These are phyloP conservation scores for Pipistrellus kuhlii DNA, from an alignment of 2,797 vertebrate genomes.

Conservation along the genomic window DNA sequence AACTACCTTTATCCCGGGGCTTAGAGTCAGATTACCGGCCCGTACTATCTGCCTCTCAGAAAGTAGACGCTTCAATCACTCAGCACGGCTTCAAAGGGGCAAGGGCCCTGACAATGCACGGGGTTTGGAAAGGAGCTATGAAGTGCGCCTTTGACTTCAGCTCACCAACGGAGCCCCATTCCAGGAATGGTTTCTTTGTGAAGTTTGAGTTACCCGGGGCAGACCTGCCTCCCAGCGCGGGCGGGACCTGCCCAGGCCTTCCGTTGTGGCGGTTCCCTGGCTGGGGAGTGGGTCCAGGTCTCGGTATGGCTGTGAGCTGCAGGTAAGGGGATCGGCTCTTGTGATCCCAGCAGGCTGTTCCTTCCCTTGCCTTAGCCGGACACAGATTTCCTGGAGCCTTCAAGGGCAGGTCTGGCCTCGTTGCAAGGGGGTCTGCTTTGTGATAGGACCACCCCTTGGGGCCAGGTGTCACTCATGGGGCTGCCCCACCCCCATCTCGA, in stretches of 20 bases:
- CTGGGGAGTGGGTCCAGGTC: conserved; percentile 1
- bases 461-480: background rate
- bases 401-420: background rate
- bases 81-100: conserved; percentile 92
- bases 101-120: conserved; percentile 87
- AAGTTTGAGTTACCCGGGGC: conserved; percentile 86
- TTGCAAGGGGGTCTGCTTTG: background rate
- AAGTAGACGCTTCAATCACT: conserved; percentile 94
- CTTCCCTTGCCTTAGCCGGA: conserved; percentile 21
- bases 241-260: background rate
- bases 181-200: conserved; percentile 87
- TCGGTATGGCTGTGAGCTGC: conserved; percentile 6
- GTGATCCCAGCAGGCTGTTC: background rate
- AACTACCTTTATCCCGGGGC: conserved; percentile 99
- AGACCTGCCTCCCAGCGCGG: conserved; percentile 81
- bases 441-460: background rate
- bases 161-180: conserved; percentile 85
- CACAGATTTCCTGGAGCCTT: background rate
- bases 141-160: conserved; percentile 89
- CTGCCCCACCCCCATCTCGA: background rate
- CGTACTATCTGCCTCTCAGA: conserved; percentile 98
- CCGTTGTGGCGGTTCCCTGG: background rate
- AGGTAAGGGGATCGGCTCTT: background rate
- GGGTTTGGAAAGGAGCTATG: conserved; percentile 91
- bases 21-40: conserved; percentile 99